Evolutionary conservation across 2,797 vertebrate species (phyloP).

Genomic region (Salmo trutta): DNA sequence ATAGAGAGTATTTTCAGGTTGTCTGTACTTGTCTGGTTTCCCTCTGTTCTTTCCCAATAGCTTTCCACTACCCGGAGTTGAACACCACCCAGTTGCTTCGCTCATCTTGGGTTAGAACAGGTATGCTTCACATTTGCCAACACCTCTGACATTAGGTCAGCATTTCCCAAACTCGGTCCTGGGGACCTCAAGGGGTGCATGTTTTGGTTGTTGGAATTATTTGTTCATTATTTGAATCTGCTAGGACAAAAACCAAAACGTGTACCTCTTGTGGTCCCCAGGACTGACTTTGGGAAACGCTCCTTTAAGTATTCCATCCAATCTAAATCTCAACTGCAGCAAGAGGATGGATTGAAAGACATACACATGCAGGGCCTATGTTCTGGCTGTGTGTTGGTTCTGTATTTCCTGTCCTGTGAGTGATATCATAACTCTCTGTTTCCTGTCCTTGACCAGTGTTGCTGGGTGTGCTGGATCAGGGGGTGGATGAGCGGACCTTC

Average conservation of each 20-base stretch:
- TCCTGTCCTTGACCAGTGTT: slow-evolving; percentile 76
- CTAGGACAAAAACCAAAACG: too few relatives aligned
- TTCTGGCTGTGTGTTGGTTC: neutral
- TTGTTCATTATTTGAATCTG: too few relatives aligned
- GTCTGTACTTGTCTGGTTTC: neutral
- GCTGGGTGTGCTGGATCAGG: slow-evolving; percentile 87
- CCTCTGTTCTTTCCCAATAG: slow-evolving; percentile 46
- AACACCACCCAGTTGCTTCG: slow-evolving; percentile 90
- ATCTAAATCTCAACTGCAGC: too few relatives aligned
- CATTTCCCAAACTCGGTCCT: too few relatives aligned
- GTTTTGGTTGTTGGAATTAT: neutral
- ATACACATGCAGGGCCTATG: too few relatives aligned
- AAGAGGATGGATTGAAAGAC: too few relatives aligned
- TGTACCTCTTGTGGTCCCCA: too few relatives aligned
- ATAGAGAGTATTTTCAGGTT: neutral
- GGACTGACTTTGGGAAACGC: too few relatives aligned
- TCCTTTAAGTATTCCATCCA: too few relatives aligned
- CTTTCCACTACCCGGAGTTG: slow-evolving; percentile 92
- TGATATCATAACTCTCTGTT: neutral
- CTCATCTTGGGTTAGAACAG: slow-evolving; percentile 96
- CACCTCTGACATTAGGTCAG: neutral
- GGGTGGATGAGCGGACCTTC: slow-evolving; percentile 85
- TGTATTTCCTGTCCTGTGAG: neutral
- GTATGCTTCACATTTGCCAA: slow-evolving; percentile 62
- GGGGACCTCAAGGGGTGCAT: too few relatives aligned